Evolutionary conservation across 1,140 invertebrate species (phyloP).

Genomic region (Ruditapes philippinarum): DNA sequence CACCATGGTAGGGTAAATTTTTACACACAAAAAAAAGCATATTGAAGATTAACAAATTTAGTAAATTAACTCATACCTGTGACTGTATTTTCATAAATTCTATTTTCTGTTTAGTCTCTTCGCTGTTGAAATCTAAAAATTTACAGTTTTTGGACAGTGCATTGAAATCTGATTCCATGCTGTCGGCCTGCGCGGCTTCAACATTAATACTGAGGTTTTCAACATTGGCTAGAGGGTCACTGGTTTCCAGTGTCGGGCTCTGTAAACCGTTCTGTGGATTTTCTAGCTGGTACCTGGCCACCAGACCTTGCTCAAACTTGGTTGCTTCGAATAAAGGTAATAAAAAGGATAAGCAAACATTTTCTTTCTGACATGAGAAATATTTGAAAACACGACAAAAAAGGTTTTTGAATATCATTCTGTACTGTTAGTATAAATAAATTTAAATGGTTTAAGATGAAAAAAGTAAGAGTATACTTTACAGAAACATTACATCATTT

Average conservation of each 20-base stretch:
- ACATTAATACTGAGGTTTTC: constrained; percentile 39
- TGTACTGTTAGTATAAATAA: no score
- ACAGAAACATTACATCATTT: no score
- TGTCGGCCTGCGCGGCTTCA: not conserved
- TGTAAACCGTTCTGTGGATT: constrained; percentile 36
- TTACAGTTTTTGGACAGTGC: constrained; percentile 66
- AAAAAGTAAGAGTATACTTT: no score
- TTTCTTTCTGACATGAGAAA: no score
- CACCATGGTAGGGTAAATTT: no score
- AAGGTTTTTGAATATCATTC: no score
- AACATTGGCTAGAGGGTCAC: constrained; percentile 66
- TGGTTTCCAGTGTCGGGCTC: constrained; percentile 47
- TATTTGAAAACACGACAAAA: no score
- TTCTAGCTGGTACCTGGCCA: constrained; percentile 76
- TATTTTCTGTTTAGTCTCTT: constrained; percentile 80
- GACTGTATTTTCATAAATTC: constrained; percentile 83
- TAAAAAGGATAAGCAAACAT: no score
- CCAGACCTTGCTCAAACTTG: constrained; percentile 76
- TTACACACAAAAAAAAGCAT: no score
- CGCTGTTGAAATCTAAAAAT: constrained; percentile 68
- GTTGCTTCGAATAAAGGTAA: constrained; percentile 73
- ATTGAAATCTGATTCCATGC: constrained; percentile 63
- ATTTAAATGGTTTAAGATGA: no score
- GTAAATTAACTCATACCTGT: constrained; percentile 80
- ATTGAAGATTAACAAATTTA: no score